Base-by-base conservation (phyloP, 1,140 invertebrate genomes). In the Paraescarpia echinospica region DNA sequence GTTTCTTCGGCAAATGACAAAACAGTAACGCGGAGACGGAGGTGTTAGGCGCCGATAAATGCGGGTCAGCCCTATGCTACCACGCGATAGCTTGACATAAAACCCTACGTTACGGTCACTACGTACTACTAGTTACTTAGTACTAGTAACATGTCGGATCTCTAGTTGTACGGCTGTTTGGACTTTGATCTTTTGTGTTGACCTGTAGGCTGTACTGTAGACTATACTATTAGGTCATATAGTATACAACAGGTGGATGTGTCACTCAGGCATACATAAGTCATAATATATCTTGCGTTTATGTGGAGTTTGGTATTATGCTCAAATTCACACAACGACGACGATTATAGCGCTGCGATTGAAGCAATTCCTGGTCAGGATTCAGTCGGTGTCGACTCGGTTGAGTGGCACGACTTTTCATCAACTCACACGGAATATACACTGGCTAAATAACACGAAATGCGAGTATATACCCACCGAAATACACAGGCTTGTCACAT, bases 401-500 rank as follows among this genome's bases (percentile, higher is more conserved):
- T 77, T 18, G n/a, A 35, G 89, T 18, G 33, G 1, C 22, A 31
- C 5, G 33, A 92, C 4, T 34, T 35, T 18, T 91, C 9, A 33
- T 59, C n/a, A 34, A 89, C 33, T 59, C 89, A 31, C 92, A 93
- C 22, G 34, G 9, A 48, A 34, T 34, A 18, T 35, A 35, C 90
- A 35, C 59, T 31, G 88, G 35, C 31, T 59, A 18, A 90, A 51
- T 18, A 33, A 77, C n/a, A 31, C n/a, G 22, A 33, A 33, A 35
- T 33, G 27, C 27, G 27, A 91, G 31, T 41, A n/a, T 59, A 48
- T 89, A 93, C 94, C 94, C 93, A 94, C 94, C 94, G 93, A 94
- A 94, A 93, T 94, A 94, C 14, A 94, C 94, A 27, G 94, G 93
- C 93, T 94, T 94, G 59, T 94, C 94, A 92, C 94, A 94, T 89